Base-by-base conservation (phyloP, 2,888 invertebrate genomes). In the Monochamus alternatus region DNA sequence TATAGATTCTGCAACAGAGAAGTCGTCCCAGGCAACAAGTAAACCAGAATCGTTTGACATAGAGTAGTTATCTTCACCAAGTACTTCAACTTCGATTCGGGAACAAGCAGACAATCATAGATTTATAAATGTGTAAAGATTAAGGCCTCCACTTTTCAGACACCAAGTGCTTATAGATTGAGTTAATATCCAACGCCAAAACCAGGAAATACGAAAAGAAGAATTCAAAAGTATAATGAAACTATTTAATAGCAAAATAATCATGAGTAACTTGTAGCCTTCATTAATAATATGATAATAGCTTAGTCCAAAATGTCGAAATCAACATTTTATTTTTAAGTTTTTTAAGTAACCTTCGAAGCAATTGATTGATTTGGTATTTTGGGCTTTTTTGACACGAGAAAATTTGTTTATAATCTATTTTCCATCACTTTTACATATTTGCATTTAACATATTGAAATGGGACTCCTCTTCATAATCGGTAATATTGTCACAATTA, bases 211-310 rank as follows among this genome's bases (percentile, higher is more conserved):
- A 8, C 9, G 73, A 47, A 73, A 30, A 59, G 65, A 73, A 51
- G 62, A 73, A 73, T 73, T 73, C 38, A 30, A 44, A 38, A 62
- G 51, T 14, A 55, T 52, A 55, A 72, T 72, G 55, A 43, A 66
- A 10, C 47, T 67, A 43, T 67, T 67, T 44, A 73, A n/a, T 31
- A 43, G 51, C 58, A 66, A 22, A 60, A 67, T n/a, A 52, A 66
- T 9, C 55, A 73, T 47, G 51, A 67, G 9, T 59, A 73, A 66
- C 66, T 73, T 10, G 32, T 67, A 66, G 44, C 12, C 47, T 60
- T 67, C 10, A 73, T 66, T 58, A 38, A 22, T 22, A 22, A 22
- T 22, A 22, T 22, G 22, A 22, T 22, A 22, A 22, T 22, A 22
- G 1, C 22, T 22, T 22, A 22, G 22, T 22, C 1, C 22, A 22